Evolutionary conservation across 2,797 vertebrate species (phyloP), one percentile per base, ranked within the genome.

Genomic region (Sebastes trivittatus): DNA sequence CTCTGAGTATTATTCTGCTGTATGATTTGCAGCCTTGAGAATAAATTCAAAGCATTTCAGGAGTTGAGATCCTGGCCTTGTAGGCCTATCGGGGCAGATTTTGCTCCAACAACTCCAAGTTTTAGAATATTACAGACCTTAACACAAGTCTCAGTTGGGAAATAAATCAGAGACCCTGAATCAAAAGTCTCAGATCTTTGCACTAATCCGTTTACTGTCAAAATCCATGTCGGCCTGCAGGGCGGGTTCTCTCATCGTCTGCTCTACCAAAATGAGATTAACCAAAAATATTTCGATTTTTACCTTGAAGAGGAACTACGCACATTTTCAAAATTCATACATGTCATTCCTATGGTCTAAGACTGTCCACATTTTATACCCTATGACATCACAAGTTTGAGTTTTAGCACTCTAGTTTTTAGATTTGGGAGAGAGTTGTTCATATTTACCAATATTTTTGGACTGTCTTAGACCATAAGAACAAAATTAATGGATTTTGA

Each of bases 181-280:
- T 75, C 5, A 65, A 42, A 79, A 5, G 30, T 27, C 14, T 49
- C 62, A 16, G 38, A 18, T 14, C 54, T 64, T 22, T n/a, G 49
- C 25, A 27, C 32, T 75, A 78, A 78, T 78, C 70, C 58, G 9
- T 61, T 77, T 70, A 61, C 11, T 67, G 56, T 63, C 7, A 32
- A 20, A 63, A 25, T 80, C 65, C 70, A 34, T 78, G 62, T 72
- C 20, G 8, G 46, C 32, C 70, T 80, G 75, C 58, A 42, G 5
- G 67, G 56, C 11, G 9, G 52, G 29, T 72, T 60, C 71, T 78
- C 7, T 42, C 59, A 74, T 30, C 20, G 5, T 69, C 42, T 30
- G 2, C n/a, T 42, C 59, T 32, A 8, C 3, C 20, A 62, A 62
- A 85, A 46, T 23, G 29, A 42, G 34, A 71, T 13, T 1, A 55